A percentile compares a stretch with the other conserved stretches of the same genome.
These are phyloP conservation scores for Catalaphyllia jardinei DNA, from an alignment of 64 coral and sea anemone genomes.

Conservation along the genomic window DNA sequence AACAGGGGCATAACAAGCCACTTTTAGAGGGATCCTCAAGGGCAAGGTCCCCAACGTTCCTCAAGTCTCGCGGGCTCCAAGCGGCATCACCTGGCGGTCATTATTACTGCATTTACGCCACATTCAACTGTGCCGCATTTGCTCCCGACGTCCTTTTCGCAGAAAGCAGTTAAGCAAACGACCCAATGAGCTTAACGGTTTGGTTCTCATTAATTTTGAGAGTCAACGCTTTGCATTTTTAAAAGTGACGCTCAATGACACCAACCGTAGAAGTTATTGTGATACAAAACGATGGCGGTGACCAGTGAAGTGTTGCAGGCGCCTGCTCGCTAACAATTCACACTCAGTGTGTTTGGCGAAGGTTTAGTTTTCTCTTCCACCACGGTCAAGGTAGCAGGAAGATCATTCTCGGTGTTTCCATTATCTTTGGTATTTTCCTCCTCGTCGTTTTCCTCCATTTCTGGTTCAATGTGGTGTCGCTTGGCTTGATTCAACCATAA, in stretches of 20 bases:
- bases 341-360: conserved; percentile 24
- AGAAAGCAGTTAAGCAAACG: neutral
- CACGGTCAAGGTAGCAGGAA: neutral
- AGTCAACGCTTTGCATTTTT: neutral
- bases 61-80: neutral
- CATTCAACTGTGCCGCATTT: neutral
- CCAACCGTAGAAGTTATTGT: neutral
- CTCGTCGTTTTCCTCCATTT: conserved; percentile 35
- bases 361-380: conserved; percentile 7
- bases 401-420: conserved; percentile 1
- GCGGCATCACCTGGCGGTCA: neutral
- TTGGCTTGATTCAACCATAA: conserved; percentile 82
- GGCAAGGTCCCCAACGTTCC: neutral
- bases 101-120: conserved; percentile 17
- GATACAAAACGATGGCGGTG: neutral
- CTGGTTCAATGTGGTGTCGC: conserved; percentile 62
- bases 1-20: neutral
- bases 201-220: neutral
- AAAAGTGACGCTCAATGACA: neutral
- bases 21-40: neutral
- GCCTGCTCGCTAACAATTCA: conserved; percentile 9
- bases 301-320: neutral
- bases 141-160: neutral
- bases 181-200: conserved; percentile 14
- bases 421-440: conserved; percentile 10